Evolutionary conservation across 2,888 invertebrate genomes (phyloP), one percentile per base, ranked within the genome.

Genomic region (Clivina fossor): DNA sequence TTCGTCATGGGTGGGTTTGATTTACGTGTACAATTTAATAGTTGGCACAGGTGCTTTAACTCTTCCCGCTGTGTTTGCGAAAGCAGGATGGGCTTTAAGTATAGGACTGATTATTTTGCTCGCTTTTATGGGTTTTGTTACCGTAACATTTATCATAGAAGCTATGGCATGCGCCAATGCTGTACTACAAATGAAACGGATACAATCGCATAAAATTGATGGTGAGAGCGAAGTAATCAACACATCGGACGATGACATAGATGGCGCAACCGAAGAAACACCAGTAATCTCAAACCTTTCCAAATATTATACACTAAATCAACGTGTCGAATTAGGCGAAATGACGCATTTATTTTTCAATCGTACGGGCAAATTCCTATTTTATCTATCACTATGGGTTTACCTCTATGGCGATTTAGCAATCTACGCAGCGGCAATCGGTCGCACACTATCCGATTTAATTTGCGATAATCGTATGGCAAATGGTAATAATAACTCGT

Each of bases 11-110:
- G 87, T 94, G 71, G 97, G 96, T 2, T 78, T 95, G 60, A 83
- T 96, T 59, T 98, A 93, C 69, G 82, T 98, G 51, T 98, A 97
- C 79, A 98, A 99, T 78, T 78, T 99, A 60, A 98, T 99, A 64
- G 96, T 99, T 57, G 98, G 98, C 8, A 98, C 98, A 8, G 98
- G 98, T 48, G 96, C 97, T 0, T 76, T 99, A 35, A 94, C 97
- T 0, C 78, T 99, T 65, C 98, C 98, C 0, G 88, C 88, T 56
- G 95, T 92, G 0, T 97, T 98, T 69, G 82, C 85, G 9, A 80
- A 84, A 65, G 92, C 96, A 66, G 98, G 98, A 73, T 97, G 95
- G 94, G 77, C 86, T 0, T 81, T 97, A 50, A 92, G 96, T 68
- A 77, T 87, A 5, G 74, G 84, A 41, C 79, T 93, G 1, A 80